Conservation (phyloP, 1,140 invertebrate species). For the Drosophila saltans region DNA sequence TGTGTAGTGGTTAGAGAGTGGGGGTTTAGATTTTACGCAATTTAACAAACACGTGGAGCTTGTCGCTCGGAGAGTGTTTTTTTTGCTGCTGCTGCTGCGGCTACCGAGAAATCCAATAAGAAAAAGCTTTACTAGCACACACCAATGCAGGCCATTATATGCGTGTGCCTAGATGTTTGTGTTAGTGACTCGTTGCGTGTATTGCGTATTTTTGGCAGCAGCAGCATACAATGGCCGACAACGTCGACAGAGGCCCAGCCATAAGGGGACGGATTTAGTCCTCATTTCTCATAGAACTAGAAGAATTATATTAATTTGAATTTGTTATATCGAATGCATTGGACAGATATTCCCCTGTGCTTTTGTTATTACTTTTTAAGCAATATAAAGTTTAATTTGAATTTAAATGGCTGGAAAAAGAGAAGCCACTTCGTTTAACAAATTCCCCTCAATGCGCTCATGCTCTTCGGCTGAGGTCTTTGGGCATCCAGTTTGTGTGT, state of each 20-base stretch:
- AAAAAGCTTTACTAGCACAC: slow-evolving; percentile 67
- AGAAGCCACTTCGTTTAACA: background rate
- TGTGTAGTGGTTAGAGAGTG: background rate
- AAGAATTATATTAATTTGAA: background rate
- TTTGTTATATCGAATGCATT: no score
- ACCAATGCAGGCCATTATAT: slow-evolving; percentile 76
- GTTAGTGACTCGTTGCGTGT: slow-evolving; percentile 46
- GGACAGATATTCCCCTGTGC: no score
- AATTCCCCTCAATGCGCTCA: slow-evolving; percentile 21
- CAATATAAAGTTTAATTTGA: background rate
- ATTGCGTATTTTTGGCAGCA: slow-evolving; percentile 74
- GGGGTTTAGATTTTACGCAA: slow-evolving; percentile 64
- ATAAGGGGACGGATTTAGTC: slow-evolving; percentile 42
- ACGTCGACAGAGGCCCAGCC: slow-evolving; percentile 37
- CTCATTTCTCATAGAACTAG: no score
- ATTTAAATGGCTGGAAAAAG: background rate
- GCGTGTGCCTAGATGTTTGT: slow-evolving; percentile 31
- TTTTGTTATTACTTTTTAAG: no score
- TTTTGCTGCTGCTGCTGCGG: slow-evolving; percentile 39
- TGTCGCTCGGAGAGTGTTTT: slow-evolving; percentile 26
- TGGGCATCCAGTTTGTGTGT: slow-evolving; percentile 14
- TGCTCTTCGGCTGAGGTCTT: slow-evolving; percentile 1
- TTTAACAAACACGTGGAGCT: slow-evolving; percentile 74
- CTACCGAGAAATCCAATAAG: slow-evolving; percentile 68
- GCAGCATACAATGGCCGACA: slow-evolving; percentile 56